These are phyloP conservation scores for Volucella bombylans DNA, from an alignment of 2,888 invertebrate genomes.

Conservation along the genomic window DNA sequence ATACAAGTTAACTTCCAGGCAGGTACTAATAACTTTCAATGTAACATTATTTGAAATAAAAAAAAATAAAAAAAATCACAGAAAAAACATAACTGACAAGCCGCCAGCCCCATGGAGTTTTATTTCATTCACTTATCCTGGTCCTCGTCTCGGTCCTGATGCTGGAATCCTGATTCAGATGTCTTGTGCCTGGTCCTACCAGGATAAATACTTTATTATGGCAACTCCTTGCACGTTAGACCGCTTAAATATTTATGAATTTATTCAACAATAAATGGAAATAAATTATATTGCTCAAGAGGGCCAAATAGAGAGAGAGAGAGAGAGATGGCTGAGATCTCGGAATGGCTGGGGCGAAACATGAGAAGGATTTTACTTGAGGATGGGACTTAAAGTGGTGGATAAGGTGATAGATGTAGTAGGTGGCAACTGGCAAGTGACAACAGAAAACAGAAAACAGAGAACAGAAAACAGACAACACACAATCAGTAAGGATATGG, in stretches of 20 bases:
- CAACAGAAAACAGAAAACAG: slow-evolving; percentile 18
- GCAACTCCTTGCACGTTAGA: slow-evolving; percentile 30
- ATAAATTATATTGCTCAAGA: slow-evolving; percentile 64
- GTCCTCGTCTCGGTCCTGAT: neutral
- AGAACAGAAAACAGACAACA: slow-evolving; percentile 40
- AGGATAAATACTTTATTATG: slow-evolving; percentile 74
- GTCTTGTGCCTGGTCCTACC: slow-evolving; percentile 4
- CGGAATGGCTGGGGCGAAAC: neutral
- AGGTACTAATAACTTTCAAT: slow-evolving; percentile 70
- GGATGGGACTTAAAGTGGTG: neutral
- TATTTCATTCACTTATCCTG: slow-evolving; percentile 4
- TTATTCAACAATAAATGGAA: slow-evolving; percentile 71
- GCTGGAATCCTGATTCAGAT: neutral
- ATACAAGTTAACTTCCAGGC: slow-evolving; percentile 44
- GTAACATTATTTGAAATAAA: slow-evolving; percentile 60
- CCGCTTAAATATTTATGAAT: slow-evolving; percentile 68
- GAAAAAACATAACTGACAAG: slow-evolving; percentile 52
- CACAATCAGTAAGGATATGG: slow-evolving; percentile 63
- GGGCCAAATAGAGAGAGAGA: neutral
- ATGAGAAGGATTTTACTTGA: too few relatives aligned
- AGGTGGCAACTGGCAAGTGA: slow-evolving; percentile 25
- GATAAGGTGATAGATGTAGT: neutral
- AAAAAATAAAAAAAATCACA: too few relatives aligned
- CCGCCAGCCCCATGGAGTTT: slow-evolving; percentile 50
- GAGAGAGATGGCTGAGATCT: neutral